phyloP scores from a whole-genome alignment of 2,888 invertebrate species.

The Tubulanus polymorphus region DNA sequence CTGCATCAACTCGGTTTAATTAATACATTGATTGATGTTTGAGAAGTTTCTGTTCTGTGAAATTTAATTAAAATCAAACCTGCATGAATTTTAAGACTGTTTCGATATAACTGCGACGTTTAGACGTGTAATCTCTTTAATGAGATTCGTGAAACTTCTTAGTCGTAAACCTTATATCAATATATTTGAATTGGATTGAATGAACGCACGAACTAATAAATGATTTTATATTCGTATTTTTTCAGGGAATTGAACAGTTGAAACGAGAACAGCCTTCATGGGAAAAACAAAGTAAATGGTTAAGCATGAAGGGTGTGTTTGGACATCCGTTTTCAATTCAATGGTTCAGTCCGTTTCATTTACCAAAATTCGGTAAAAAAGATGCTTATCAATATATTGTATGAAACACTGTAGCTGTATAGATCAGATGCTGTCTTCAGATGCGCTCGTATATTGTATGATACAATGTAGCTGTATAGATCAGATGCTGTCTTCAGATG shows the following conservation, averaged over 20 bases:
- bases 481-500: too few species aligned
- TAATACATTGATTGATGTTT: conserved; percentile 1
- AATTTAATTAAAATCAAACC: background rate
- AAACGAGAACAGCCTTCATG: conserved; percentile 93
- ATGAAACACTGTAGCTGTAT: too few species aligned
- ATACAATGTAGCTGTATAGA: too few species aligned
- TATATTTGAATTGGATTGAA: too few species aligned
- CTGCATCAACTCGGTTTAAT: too few species aligned
- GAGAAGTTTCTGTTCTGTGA: background rate
- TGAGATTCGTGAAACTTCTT: background rate
- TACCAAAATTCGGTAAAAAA: conserved; percentile 33
- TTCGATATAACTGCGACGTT: too few species aligned
- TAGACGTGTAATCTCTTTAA: background rate
- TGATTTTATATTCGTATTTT: conserved; percentile 27
- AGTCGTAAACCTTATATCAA: too few species aligned
- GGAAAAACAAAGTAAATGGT: conserved; percentile 88
- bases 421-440: too few species aligned
- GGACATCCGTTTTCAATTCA: conserved; percentile 84
- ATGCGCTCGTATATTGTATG: too few species aligned
- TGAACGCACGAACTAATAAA: too few species aligned
- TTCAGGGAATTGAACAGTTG: conserved; percentile 90
- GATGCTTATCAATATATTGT: conserved; percentile 32
- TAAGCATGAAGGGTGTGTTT: conserved; percentile 94
- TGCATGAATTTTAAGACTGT: background rate
- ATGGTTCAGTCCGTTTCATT: conserved; percentile 90